phyloP scores from a whole-genome alignment of 1,140 invertebrate genomes.

The Drosophila lacteicornis region DNA sequence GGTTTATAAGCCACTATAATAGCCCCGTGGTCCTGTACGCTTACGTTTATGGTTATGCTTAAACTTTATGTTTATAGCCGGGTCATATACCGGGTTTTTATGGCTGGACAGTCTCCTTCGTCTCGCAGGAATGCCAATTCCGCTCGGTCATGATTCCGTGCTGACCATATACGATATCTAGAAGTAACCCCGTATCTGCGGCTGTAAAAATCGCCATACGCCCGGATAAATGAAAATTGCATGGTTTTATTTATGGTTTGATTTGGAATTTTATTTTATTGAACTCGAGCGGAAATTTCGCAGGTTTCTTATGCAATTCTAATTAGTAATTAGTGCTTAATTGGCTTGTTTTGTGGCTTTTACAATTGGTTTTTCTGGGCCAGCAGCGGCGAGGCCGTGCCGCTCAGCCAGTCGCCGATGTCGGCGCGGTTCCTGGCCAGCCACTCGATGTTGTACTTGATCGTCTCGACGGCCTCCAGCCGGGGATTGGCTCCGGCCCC shows the following conservation, averaged over 20 bases:
- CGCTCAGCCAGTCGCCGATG: constrained; percentile 87
- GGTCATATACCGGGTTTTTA: constrained; percentile 51
- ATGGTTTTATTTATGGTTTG: constrained; percentile 60
- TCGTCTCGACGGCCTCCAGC: constrained; percentile 90
- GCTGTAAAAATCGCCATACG: constrained; percentile 63
- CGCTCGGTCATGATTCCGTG: constrained; percentile 25
- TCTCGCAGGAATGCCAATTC: constrained; percentile 1
- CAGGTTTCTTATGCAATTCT: constrained; percentile 36
- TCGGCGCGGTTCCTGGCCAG: constrained; percentile 85
- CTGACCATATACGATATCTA: constrained; percentile 13
- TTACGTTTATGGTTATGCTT: constrained; percentile 15
- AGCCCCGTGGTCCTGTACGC: constrained; percentile 9
- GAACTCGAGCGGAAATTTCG: constrained; percentile 34
- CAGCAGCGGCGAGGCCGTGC: constrained; percentile 53
- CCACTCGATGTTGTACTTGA: constrained; percentile 94
- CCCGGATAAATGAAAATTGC: constrained; percentile 45
- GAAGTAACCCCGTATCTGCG: constrained; percentile 9
- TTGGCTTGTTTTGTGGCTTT: constrained; percentile 47
- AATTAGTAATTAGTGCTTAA: constrained; percentile 28
- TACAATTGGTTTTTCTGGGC: constrained; percentile 59
- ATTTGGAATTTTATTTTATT: constrained; percentile 61
- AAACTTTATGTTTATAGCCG: constrained; percentile 14
- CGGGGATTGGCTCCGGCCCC: constrained; percentile 91
- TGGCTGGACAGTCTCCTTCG: constrained; percentile 33
- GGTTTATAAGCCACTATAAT: constrained; percentile 25